These are phyloP conservation scores for Anthophora plumipes DNA, from an alignment of 2,888 invertebrate genomes.

Conservation along the genomic window DNA sequence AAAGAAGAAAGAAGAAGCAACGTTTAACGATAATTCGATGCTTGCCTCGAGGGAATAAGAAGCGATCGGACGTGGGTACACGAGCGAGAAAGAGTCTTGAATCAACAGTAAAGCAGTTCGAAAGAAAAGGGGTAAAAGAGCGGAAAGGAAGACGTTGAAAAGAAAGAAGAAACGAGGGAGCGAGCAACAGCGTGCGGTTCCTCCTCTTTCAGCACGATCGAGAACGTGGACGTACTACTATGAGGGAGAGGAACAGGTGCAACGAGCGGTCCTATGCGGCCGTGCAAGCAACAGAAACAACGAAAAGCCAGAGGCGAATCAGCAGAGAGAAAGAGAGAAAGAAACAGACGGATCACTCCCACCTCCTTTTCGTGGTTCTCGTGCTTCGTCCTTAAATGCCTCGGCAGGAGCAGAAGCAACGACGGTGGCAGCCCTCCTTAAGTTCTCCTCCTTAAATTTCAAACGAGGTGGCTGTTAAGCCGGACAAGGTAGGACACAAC, in stretches of 20 bases:
- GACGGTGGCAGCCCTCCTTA: conserved; percentile 65
- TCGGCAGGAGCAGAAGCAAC: conserved; percentile 61
- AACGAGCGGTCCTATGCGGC: conserved; percentile 47
- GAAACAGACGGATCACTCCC: conserved; percentile 46
- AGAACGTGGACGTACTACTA: conserved; percentile 23
- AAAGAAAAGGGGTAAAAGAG: conserved; percentile 42
- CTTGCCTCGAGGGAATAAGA: conserved; percentile 37
- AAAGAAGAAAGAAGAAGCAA: conserved; percentile 37
- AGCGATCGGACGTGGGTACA: conserved; percentile 36
- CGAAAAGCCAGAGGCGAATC: conserved; percentile 13
- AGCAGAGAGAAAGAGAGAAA: not conserved
- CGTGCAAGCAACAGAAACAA: conserved; percentile 44
- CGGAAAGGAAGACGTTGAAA: conserved; percentile 49
- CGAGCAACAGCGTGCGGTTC: conserved; percentile 34
- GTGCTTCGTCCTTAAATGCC: conserved; percentile 65
- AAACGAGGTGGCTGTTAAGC: conserved; percentile 66
- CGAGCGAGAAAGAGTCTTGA: conserved; percentile 29
- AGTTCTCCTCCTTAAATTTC: conserved; percentile 69
- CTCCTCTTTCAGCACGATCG: conserved; percentile 3
- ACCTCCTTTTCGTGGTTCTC: conserved; percentile 58
- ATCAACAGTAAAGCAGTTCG: conserved; percentile 41
- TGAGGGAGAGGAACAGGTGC: conserved; percentile 55
- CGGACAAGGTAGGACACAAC: conserved; percentile 62
- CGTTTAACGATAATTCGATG: conserved; percentile 64
- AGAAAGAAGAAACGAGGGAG: conserved; percentile 38